Conservation (phyloP, 2,888 invertebrate species). For the Teleogryllus oceanicus region DNA sequence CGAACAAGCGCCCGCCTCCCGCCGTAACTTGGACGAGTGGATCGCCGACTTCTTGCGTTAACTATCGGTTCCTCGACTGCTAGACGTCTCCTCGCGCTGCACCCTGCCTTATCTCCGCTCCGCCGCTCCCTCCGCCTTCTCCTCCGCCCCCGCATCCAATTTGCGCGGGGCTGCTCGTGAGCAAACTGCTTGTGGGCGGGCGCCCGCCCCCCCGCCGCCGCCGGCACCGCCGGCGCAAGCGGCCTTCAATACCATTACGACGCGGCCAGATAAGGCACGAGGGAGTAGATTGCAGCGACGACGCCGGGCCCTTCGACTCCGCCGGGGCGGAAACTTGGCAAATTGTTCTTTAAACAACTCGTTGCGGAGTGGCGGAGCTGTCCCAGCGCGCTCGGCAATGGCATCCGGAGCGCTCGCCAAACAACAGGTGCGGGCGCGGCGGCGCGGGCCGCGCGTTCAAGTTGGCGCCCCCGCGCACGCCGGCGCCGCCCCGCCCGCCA, state of each 20-base stretch:
- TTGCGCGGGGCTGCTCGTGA: background rate
- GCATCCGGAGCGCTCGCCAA: background rate
- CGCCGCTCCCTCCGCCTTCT: background rate
- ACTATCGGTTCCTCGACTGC: too few species aligned
- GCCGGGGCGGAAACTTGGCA: background rate
- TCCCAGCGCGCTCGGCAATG: background rate
- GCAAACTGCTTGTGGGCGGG: background rate
- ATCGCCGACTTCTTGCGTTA: too few species aligned
- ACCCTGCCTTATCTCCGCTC: background rate
- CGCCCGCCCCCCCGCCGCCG: background rate
- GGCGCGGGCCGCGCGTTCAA: background rate
- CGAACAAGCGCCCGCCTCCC: too few species aligned
- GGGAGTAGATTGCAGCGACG: background rate
- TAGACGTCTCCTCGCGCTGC: background rate
- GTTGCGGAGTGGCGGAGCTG: background rate
- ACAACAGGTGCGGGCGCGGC: background rate
- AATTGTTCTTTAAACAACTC: slow-evolving; percentile 6
- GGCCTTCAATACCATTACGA: background rate
- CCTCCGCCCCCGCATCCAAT: slow-evolving; percentile 8
- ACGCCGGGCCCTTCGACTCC: background rate
- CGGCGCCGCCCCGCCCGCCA: background rate
- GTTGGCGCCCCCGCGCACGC: background rate
- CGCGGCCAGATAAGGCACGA: background rate
- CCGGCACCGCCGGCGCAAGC: background rate
- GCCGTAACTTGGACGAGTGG: too few species aligned